Base-by-base conservation (phyloP, 2,888 invertebrate genomes). In the Diploptera punctata region DNA sequence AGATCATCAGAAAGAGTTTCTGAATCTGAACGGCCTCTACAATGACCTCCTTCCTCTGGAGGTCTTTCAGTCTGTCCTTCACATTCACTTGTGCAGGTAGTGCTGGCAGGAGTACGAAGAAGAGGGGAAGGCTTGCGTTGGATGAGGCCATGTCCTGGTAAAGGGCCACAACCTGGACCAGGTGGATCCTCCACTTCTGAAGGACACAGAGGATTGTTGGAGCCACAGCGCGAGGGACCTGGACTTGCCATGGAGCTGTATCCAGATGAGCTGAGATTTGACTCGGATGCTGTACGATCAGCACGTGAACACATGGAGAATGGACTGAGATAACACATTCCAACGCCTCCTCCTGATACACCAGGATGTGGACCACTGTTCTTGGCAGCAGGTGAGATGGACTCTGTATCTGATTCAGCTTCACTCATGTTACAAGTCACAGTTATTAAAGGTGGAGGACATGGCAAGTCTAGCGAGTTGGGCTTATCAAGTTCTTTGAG, bases 191-290 rank as follows among this genome's bases (percentile, higher is more conserved):
- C 92, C 87, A 90, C 89, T 83, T 92, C 91, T 13, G 90, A 89
- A 1, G 91, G 90, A 80, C 91, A 93, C 2, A 93, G 81, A 0
- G 93, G 93, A 81, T 93, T 93, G 79, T 90, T 93, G 0, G 93
- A 93, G 5, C 93, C 92, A 80, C 93, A 93, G 74, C 93, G 85
- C 0, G 93, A 93, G 3, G 93, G 92, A 0, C 93, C 93, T 0
- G 93, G 93, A 82, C 92, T 93, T 0, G 93, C 93, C 91, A 93
- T 93, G 2, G 93, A 93, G 76, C 93, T 93, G 81, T 94, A 94
- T 9, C 94, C 94, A 0, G 93, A 93, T 9, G 93, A 93, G 75
- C 93, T 93, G 49, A 94, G 84, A 81, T 94, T 94, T 1, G 93
- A 93, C 83, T 94, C 93, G 0, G 93, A 93, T 16, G 92, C 91